Conservation (phyloP, 2,888 invertebrate genomes). For the Frankliniella fusca region DNA sequence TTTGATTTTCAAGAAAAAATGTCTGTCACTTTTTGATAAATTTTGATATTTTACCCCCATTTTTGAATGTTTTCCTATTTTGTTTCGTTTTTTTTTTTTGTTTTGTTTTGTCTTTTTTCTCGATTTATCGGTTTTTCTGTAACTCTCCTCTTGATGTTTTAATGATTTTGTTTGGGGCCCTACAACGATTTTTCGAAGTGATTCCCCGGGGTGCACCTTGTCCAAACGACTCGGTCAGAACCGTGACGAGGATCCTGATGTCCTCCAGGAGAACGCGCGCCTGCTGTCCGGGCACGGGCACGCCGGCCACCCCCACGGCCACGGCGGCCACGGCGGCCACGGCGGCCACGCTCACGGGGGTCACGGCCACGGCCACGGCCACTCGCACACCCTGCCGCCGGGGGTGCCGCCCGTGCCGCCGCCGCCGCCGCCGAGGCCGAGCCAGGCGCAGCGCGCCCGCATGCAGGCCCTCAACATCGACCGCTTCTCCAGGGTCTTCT, state of each 20-base stretch:
- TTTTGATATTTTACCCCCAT: too few species aligned
- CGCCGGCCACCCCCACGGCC: slow-evolving; percentile 31
- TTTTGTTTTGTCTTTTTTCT: too few species aligned
- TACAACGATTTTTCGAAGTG: too few species aligned
- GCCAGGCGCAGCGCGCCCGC: slow-evolving; percentile 58
- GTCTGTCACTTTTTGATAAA: too few species aligned
- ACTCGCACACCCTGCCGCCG: slow-evolving; percentile 35
- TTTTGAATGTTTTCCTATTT: too few species aligned
- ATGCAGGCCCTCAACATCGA: slow-evolving; percentile 67
- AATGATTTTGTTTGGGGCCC: too few species aligned
- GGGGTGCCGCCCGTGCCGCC: slow-evolving; percentile 43
- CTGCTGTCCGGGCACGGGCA: slow-evolving; percentile 45
- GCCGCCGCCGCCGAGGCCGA: slow-evolving; percentile 49
- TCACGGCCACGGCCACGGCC: slow-evolving; percentile 1
- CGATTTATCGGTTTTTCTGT: too few species aligned
- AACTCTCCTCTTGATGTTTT: too few species aligned
- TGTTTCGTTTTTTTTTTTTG: too few species aligned
- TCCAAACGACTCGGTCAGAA: background rate
- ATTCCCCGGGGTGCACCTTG: too few species aligned
- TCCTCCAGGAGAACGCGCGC: slow-evolving; percentile 48
- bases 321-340: background rate
- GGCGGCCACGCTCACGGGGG: background rate
- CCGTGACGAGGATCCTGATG: background rate
- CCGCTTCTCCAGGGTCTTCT: slow-evolving; percentile 64
- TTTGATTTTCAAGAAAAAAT: too few species aligned